Evolutionary conservation across 1,140 invertebrate genomes (phyloP).

Genomic region (Linepithema humile): DNA sequence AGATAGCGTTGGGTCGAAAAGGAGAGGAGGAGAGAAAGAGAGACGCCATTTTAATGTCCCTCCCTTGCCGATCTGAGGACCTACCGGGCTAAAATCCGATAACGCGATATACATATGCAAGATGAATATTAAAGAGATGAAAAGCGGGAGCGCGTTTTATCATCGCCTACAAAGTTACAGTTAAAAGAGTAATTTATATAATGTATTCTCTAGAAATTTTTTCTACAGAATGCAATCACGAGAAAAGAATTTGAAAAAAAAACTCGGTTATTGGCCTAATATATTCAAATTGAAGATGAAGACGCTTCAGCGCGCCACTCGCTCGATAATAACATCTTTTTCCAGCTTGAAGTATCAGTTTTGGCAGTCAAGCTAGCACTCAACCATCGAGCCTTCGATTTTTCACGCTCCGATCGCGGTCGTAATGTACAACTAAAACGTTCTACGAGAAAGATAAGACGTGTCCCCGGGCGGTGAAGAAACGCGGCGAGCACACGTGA

Average conservation of each 20-base stretch:
- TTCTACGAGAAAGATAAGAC: conserved; percentile 24
- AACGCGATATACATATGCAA: conserved; percentile 20
- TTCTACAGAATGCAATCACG: neutral
- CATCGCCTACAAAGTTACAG: neutral
- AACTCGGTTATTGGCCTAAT: too few relatives aligned
- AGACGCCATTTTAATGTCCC: conserved; percentile 42
- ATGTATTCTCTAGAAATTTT: neutral
- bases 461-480: conserved; percentile 30
- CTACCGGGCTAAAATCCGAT: conserved; percentile 25
- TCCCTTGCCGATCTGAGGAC: neutral
- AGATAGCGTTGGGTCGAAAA: conserved; percentile 27
- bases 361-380: neutral
- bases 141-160: neutral
- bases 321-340: too few relatives aligned
- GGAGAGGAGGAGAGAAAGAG: neutral
- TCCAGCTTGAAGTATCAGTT: too few relatives aligned
- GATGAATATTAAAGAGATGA: neutral
- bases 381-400: neutral
- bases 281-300: too few relatives aligned
- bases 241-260: too few relatives aligned
- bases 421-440: conserved; percentile 8
- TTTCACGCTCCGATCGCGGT: neutral
- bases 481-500: conserved; percentile 42
- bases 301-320: too few relatives aligned
- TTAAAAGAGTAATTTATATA: neutral